Base-by-base conservation (phyloP, 2,113 vertebrate species). In the Cyprinus carpio region DNA sequence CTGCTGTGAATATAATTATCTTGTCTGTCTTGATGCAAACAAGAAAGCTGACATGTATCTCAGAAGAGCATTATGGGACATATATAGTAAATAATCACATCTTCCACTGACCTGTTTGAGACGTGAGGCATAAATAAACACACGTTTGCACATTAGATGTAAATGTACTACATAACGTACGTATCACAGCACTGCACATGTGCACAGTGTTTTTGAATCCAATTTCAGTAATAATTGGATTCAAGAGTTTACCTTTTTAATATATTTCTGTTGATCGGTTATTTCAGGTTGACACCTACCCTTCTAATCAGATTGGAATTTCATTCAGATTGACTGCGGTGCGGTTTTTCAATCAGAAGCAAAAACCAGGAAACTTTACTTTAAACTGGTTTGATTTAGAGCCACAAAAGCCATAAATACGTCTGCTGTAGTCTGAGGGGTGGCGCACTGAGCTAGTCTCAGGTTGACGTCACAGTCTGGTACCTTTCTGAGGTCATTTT, bases 401-500 rank as follows among this genome's bases (percentile, higher is more conserved):
- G 34, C 18, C 40, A 67, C 18, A 34, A 15, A 81, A 2, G 43
- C 37, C 43, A 34, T 51, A n/a, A 51, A 51, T 69, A 69, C 7
- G 5, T 9, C 43, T 29, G 3, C 46, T 31, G 79, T 64, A 31
- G 31, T 75, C 15, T 65, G 72, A 56, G 75, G 51, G 75, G 37
- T 82, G 64, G 60, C 46, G 75, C 87, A 51, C 56, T 18, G 34
- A 18, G 11, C 84, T 87, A 60, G 25, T 23, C 83, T 87, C 60
- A 87, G 71, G 72, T 46, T 83, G 74, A 72, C 81, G 60, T 82
- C 84, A 85, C 74, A 25, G 82, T 74, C 60, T 77, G 54, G 46
- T 25, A 54, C 18, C 31, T 80, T 18, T 29, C 56, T 86, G 85
- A 79, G 84, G 76, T 87, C 82, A 88, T 58, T 51, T 71, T 85